phyloP scores from a whole-genome alignment of 2,797 vertebrate species.

The Echiichthys vipera region DNA sequence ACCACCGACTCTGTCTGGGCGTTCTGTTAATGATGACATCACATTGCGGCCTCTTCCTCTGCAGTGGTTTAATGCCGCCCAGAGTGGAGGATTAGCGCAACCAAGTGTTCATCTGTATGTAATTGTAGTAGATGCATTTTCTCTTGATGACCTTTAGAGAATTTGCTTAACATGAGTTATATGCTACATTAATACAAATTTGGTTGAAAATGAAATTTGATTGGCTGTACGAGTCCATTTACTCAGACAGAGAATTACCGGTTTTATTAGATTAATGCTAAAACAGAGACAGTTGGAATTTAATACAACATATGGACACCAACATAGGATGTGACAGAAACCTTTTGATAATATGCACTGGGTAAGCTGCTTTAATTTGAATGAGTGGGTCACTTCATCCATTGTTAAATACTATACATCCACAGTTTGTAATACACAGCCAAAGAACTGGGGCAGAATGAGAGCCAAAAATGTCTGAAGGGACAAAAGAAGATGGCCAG shows the following conservation, averaged over 20 bases:
- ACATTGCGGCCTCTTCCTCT: neutral
- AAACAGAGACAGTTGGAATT: neutral
- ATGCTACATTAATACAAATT: neutral
- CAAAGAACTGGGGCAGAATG: neutral
- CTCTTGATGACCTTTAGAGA: neutral
- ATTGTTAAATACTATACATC: neutral
- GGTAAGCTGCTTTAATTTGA: neutral
- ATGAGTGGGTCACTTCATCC: neutral
- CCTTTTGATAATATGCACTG: neutral
- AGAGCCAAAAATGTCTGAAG: constrained; percentile 9
- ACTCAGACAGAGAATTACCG: neutral
- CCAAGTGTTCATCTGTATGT: neutral
- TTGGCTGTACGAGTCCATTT: neutral
- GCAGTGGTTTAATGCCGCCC: neutral
- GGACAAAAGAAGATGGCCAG: constrained; percentile 21
- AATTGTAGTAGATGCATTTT: neutral
- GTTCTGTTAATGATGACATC: neutral
- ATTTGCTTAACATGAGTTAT: neutral
- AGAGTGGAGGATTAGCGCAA: neutral
- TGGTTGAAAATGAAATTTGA: neutral
- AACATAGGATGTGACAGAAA: neutral
- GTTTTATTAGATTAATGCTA: neutral
- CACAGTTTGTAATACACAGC: neutral
- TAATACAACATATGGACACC: neutral
- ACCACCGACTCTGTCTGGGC: neutral